Base-by-base conservation (phyloP, 2,797 vertebrate genomes). In the Spheniscus humboldti region DNA sequence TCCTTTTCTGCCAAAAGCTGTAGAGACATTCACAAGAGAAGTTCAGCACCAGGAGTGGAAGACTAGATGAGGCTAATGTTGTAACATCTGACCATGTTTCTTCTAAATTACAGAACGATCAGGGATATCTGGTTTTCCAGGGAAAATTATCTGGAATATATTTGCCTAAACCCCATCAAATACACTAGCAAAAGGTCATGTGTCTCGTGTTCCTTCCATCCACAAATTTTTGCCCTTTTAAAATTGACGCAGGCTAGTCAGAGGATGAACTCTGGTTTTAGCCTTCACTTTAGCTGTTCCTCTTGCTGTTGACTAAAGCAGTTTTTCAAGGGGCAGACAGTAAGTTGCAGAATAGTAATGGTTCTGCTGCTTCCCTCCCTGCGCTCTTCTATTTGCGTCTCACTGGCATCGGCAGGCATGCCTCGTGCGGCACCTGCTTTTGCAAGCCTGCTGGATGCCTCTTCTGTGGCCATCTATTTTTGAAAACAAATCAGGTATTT, bases 401-500 rank as follows among this genome's bases (percentile, higher is more conserved):
- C 2, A 0, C n/a, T 63, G 66, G 7, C 77, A 10, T 15, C 0
- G 0, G 39, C 48, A 23, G 55, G 35, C 30, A 4, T 3, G 22
- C 50, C 22, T 62, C 4, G 4, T 27, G 76, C 53, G 64, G 48
- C 93, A 94, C 68, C 75, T 92, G 69, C 56, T 82, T 41, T 69
- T 57, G 45, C 62, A 63, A 18, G 33, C 60, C 63, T 62, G 39
- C 43, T 76, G 37, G 31, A 15, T 64, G 35, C 33, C 67, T 79
- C 23, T 68, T 81, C n/a, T 53, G 19, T 74, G 59, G 33, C 69
- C 27, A 18, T 52, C 30, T 90, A 35, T 87, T 91, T 83, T 80
- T 8, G 3, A 76, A 86, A 88, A 41, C 30, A 85, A 83, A 78
- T 43, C 43, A 48, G 84, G 60, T 85, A 67, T 74, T 90, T 90